These are phyloP conservation scores for Gymnoscopelus braueri DNA, from an alignment of 2,797 vertebrate species.

Conservation along the genomic window DNA sequence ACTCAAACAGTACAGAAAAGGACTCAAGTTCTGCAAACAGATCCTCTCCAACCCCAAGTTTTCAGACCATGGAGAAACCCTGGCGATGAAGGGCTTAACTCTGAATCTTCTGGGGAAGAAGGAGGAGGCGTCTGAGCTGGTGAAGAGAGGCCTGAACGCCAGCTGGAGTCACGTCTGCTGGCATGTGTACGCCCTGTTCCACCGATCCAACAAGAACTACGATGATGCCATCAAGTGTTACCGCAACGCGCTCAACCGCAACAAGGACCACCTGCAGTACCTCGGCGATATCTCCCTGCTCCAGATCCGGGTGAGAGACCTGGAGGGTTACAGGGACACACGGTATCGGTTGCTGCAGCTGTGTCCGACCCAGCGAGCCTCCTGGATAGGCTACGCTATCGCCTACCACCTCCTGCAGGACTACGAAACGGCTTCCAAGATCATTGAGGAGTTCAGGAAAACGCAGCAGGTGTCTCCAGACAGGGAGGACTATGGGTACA, in stretches of 20 bases:
- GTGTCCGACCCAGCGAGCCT: slow-evolving; percentile 96
- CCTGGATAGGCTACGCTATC: slow-evolving; percentile 98
- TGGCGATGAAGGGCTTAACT: not conserved
- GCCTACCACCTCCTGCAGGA: slow-evolving; percentile 98
- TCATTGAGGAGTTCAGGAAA: slow-evolving; percentile 98
- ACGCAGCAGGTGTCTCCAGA: slow-evolving; percentile 98
- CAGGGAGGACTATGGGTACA: slow-evolving; percentile 99
- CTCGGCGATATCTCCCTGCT: slow-evolving; percentile 91
- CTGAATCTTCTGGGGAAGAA: slow-evolving; percentile 98
- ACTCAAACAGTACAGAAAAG: slow-evolving; percentile 93
- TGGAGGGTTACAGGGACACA: slow-evolving; percentile 96
- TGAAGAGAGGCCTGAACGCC: slow-evolving; percentile 96
- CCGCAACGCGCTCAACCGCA: slow-evolving; percentile 93
- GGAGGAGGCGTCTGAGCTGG: slow-evolving; percentile 97
- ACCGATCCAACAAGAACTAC: slow-evolving; percentile 93
- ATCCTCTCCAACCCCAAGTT: slow-evolving; percentile 92
- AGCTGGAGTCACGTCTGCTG: slow-evolving; percentile 98
- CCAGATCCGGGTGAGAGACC: slow-evolving; percentile 93
- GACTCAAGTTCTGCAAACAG: slow-evolving; percentile 93
- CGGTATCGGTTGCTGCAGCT: slow-evolving; percentile 96
- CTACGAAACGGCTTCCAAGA: slow-evolving; percentile 99
- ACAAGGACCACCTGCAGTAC: slow-evolving; percentile 94
- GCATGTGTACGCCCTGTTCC: slow-evolving; percentile 92
- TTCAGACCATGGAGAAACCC: slow-evolving; percentile 84
- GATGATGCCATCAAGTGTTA: slow-evolving; percentile 95